Evolutionary conservation across 2,888 invertebrate species (phyloP).

Genomic region (Arctia plantaginis): DNA sequence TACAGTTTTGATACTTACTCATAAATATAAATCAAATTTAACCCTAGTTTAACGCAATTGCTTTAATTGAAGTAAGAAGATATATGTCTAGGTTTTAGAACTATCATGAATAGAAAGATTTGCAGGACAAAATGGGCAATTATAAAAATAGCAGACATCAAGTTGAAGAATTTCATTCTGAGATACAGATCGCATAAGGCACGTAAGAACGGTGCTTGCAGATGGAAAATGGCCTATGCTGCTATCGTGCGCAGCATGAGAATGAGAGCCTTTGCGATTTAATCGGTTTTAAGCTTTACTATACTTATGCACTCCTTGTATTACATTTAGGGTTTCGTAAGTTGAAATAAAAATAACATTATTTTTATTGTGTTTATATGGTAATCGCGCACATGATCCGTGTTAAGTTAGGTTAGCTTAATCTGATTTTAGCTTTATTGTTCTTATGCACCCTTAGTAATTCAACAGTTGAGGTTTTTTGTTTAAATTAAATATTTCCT

Average conservation of each 20-base stretch:
- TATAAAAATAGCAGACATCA: conserved; percentile 33
- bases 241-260: conserved; percentile 67
- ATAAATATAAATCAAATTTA: neutral
- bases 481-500: neutral
- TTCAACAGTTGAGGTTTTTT: neutral
- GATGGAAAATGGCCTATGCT: conserved; percentile 62
- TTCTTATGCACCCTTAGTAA: neutral
- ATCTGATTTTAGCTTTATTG: neutral
- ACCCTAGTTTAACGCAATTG: no score
- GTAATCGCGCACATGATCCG: neutral
- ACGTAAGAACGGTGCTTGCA: conserved; percentile 52
- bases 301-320: conserved; percentile 62
- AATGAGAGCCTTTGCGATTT: conserved; percentile 73
- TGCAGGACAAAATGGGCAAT: conserved; percentile 3
- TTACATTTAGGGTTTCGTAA: conserved; percentile 52
- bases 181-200: conserved; percentile 54
- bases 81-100: no score
- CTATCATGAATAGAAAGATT: neutral
- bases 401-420: neutral
- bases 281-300: conserved; percentile 68
- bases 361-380: neutral
- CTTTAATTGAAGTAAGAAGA: no score
- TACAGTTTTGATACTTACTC: neutral
- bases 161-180: conserved; percentile 46
- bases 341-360: neutral